Conservation (phyloP, 2,113 vertebrate species). For the Ariopsis seemanni region DNA sequence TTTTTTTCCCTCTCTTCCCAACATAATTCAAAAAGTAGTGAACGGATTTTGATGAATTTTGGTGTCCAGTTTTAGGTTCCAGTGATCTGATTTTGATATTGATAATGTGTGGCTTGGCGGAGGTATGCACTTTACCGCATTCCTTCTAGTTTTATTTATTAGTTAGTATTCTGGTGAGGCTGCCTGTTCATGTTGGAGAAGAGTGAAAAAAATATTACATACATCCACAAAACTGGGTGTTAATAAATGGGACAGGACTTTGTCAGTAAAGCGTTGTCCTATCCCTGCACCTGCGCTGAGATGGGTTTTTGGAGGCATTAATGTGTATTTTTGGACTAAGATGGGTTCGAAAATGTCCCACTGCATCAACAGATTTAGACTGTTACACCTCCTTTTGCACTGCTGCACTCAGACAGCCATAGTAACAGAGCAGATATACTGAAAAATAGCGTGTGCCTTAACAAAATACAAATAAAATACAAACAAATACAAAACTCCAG, state of each 20-base stretch:
- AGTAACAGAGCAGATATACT: background rate
- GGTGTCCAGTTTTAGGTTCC: no score
- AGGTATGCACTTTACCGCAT: no score
- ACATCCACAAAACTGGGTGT: background rate
- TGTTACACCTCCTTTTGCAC: background rate
- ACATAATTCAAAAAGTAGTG: no score
- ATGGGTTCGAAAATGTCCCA: background rate
- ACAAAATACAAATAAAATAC: background rate
- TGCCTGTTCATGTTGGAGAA: background rate
- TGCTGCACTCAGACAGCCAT: background rate
- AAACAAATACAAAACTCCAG: background rate
- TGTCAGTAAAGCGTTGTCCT: background rate
- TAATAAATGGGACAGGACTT: background rate
- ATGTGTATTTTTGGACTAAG: background rate
- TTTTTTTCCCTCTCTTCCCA: no score
- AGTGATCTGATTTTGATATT: no score
- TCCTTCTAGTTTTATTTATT: background rate
- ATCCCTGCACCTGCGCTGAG: background rate
- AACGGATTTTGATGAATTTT: no score
- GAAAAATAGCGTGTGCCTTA: background rate
- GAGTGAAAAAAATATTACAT: background rate
- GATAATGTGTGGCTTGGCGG: no score
- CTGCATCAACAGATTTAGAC: background rate
- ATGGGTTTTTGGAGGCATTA: background rate
- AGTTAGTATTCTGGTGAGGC: background rate